Conservation (phyloP, 2,113 vertebrate genomes). For the Megaleporinus macrocephalus region DNA sequence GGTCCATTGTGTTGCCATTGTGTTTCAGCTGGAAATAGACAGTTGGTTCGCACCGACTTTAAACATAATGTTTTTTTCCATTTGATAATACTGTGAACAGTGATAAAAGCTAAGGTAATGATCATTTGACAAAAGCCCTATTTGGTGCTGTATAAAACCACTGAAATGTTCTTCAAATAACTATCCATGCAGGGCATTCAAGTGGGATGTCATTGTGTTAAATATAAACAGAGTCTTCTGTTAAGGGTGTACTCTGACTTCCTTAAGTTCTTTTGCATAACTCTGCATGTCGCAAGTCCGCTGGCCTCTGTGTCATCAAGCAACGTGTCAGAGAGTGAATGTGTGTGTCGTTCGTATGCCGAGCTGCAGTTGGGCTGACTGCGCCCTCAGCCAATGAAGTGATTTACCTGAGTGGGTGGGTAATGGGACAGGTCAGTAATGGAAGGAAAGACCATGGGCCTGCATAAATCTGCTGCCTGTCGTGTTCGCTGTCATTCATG, state of each 20-base stretch:
- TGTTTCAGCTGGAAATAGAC: too few species aligned
- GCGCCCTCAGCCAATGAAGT: not conserved
- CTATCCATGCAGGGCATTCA: not conserved
- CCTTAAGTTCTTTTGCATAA: not conserved
- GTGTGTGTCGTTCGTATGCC: slow-evolving; percentile 5
- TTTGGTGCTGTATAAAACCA: too few species aligned
- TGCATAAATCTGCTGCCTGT: slow-evolving; percentile 26
- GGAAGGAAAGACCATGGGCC: slow-evolving; percentile 4
- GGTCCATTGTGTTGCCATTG: too few species aligned
- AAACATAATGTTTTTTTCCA: too few species aligned
- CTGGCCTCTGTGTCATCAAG: not conserved
- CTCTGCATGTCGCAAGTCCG: not conserved
- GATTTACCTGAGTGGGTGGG: slow-evolving; percentile 34
- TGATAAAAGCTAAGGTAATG: too few species aligned
- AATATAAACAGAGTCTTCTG: not conserved
- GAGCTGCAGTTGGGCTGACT: not conserved
- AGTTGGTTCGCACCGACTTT: too few species aligned
- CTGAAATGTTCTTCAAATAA: not conserved
- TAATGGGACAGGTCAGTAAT: not conserved
- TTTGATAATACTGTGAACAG: too few species aligned
- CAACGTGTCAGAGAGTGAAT: not conserved
- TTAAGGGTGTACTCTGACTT: not conserved
- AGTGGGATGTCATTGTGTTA: not conserved
- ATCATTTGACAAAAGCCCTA: too few species aligned
- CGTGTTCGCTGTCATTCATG: slow-evolving; percentile 26